Conservation (phyloP, 2,888 invertebrate genomes). For the Cactoblastis cactorum region DNA sequence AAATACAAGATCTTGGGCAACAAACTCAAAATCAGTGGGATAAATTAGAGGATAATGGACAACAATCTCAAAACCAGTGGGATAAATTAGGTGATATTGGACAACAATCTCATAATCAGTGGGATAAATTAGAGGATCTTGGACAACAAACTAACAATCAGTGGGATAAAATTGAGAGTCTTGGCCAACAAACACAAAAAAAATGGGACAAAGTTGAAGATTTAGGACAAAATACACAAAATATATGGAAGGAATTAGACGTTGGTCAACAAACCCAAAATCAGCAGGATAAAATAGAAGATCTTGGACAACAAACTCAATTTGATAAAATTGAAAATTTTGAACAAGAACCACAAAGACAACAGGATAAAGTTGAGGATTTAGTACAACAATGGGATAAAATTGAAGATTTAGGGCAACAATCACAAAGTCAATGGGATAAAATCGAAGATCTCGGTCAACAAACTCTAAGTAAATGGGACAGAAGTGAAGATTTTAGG, state of each 20-base stretch:
- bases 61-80: slow-evolving; percentile 34
- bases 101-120: slow-evolving; percentile 30
- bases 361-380: slow-evolving; percentile 24
- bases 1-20: slow-evolving; percentile 40
- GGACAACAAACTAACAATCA: slow-evolving; percentile 26
- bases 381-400: slow-evolving; percentile 25
- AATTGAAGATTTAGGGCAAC: slow-evolving; percentile 16
- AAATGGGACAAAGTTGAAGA: slow-evolving; percentile 24
- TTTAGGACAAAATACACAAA: slow-evolving; percentile 25
- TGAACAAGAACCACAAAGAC: slow-evolving; percentile 25
- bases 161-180: slow-evolving; percentile 15
- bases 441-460: slow-evolving; percentile 15
- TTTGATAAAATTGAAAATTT: slow-evolving; percentile 24
- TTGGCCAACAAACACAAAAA: slow-evolving; percentile 17
- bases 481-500: slow-evolving; percentile 21
- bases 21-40: slow-evolving; percentile 35
- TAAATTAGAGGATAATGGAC: slow-evolving; percentile 30
- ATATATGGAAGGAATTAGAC: slow-evolving; percentile 13
- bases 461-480: slow-evolving; percentile 21
- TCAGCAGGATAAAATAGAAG: slow-evolving; percentile 15
- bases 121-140: slow-evolving; percentile 23
- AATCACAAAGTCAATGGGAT: slow-evolving; percentile 18
- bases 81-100: slow-evolving; percentile 35
- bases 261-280: slow-evolving; percentile 20
- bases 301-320: slow-evolving; percentile 16